These are phyloP conservation scores for Mantis religiosa DNA, from an alignment of 2,888 invertebrate species.

Conservation along the genomic window DNA sequence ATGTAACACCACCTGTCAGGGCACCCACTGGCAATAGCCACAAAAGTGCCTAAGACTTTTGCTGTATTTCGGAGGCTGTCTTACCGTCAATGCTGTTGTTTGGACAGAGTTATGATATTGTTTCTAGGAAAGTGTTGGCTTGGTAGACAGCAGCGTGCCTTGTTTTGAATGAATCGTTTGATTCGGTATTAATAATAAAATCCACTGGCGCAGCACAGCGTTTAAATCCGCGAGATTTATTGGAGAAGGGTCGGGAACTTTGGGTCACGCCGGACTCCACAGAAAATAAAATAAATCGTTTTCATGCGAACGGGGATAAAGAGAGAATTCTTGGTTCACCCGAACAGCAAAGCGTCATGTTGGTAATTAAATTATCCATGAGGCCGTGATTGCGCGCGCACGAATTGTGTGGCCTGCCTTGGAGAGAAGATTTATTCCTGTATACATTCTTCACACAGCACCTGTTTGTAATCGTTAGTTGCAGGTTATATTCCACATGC, in stretches of 20 bases:
- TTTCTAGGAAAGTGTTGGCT: not conserved
- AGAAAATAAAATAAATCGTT: not conserved
- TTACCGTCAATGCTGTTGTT: not conserved
- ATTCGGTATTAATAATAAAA: not conserved
- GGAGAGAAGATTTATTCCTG: not conserved
- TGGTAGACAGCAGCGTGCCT: not conserved
- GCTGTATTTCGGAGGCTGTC: no score
- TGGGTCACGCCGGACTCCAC: constrained; percentile 19
- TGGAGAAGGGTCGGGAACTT: constrained; percentile 14
- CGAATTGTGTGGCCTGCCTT: constrained; percentile 4
- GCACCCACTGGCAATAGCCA: no score
- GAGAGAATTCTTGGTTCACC: not conserved
- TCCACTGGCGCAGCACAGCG: not conserved
- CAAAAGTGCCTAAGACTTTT: no score
- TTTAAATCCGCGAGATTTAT: constrained; percentile 23
- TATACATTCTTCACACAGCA: not conserved
- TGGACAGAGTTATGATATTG: not conserved
- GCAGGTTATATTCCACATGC: not conserved
- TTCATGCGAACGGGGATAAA: not conserved
- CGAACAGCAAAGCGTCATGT: constrained; percentile 8
- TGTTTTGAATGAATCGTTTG: not conserved
- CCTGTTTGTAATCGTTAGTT: not conserved
- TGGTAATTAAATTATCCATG: constrained; percentile 21
- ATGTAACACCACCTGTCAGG: no score
- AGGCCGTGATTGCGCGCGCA: constrained; percentile 4